These are phyloP conservation scores for Dendrocincla fuliginosa DNA, from an alignment of 2,797 vertebrate species.

Conservation along the genomic window DNA sequence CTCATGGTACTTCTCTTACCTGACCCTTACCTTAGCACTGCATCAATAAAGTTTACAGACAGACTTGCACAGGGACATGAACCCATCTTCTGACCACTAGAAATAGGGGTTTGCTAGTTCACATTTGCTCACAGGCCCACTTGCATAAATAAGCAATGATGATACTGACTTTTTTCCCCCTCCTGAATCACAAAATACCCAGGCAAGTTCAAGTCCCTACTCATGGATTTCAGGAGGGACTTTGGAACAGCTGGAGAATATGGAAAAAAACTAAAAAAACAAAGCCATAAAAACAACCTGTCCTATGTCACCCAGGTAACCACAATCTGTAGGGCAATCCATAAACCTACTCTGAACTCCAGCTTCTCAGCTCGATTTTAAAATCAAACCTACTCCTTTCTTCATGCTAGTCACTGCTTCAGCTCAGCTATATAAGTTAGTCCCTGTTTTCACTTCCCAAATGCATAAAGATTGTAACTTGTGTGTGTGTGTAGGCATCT, in stretches of 20 bases:
- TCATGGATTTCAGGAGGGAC: not conserved
- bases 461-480: not conserved
- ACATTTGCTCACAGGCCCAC: not conserved
- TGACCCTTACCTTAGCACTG: not conserved
- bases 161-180: fast-evolving
- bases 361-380: not conserved
- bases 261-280: not conserved
- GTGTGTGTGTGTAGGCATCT: not conserved
- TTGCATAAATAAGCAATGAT: not conserved
- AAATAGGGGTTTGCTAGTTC: not conserved
- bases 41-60: not conserved
- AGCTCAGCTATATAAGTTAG: not conserved
- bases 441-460: not conserved
- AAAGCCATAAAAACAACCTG: not conserved
- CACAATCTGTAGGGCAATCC: not conserved
- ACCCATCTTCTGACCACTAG: not conserved
- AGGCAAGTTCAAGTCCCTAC: not conserved
- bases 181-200: not conserved
- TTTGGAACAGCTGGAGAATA: not conserved
- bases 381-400: not conserved
- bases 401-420: not conserved
- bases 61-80: not conserved
- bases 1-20: not conserved
- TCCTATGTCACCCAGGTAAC: not conserved
- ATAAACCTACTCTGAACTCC: not conserved